Conservation (phyloP, 2,113 vertebrate genomes). For the Prionailurus viverrinus region DNA sequence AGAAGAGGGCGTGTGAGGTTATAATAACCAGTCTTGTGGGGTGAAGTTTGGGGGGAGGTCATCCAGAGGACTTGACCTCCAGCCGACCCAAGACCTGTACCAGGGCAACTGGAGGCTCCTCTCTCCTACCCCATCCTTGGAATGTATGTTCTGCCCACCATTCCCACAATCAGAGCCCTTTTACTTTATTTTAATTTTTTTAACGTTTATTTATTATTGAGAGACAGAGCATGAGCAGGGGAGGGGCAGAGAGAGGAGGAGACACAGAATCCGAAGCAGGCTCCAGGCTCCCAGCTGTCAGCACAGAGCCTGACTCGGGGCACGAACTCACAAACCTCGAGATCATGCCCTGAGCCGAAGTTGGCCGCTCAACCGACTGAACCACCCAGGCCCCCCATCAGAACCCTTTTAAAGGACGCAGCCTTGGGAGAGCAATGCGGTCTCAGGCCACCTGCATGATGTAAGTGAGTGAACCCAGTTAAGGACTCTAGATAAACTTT, state of each 20-base stretch:
- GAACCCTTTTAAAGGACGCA: background rate
- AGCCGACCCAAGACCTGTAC: background rate
- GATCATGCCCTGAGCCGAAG: no score
- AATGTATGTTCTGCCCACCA: background rate
- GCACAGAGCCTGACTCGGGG: no score
- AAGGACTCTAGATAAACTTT: background rate
- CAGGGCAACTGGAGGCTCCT: background rate
- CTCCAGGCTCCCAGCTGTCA: no score
- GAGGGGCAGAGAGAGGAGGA: no score
- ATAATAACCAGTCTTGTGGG: background rate
- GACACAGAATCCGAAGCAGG: no score
- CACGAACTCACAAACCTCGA: no score
- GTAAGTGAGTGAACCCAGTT: background rate
- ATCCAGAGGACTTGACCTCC: background rate
- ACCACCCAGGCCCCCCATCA: no score
- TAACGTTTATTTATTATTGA: no score
- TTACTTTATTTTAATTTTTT: no score
- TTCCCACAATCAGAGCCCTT: background rate
- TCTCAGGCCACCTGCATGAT: background rate
- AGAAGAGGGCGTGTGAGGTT: background rate
- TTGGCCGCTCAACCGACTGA: no score
- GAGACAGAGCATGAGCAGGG: no score
- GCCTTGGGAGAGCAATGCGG: background rate
- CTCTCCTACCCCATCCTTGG: background rate
- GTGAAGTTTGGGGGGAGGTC: background rate